These are phyloP conservation scores for Caenorhabditis sinica DNA, from an alignment of 2,888 invertebrate genomes.

Conservation along the genomic window DNA sequence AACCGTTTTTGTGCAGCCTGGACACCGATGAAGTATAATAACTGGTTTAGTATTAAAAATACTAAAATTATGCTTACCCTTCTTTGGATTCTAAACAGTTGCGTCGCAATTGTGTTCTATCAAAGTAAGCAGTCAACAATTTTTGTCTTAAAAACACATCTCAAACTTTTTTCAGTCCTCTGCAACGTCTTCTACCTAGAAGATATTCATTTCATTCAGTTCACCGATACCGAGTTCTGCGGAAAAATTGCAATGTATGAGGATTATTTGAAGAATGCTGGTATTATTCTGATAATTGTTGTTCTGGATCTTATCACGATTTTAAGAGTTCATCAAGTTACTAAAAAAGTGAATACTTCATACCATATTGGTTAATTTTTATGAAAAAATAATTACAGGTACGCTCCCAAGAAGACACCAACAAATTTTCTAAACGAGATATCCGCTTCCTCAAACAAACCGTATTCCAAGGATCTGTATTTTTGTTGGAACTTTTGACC, in stretches of 20 bases:
- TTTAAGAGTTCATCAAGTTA: no score
- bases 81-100: slow-evolving; percentile 34
- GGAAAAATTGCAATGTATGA: slow-evolving; percentile 60
- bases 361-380: no score
- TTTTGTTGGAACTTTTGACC: no score
- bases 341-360: slow-evolving; percentile 7
- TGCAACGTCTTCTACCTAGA: slow-evolving; percentile 61
- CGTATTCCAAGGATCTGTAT: no score
- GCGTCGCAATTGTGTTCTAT: slow-evolving; percentile 53
- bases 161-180: no score
- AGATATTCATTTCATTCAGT: slow-evolving; percentile 58
- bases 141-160: no score
- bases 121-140: no score
- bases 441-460: slow-evolving; percentile 5
- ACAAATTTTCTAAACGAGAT: background rate
- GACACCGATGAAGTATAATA: background rate
- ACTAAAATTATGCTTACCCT: background rate
- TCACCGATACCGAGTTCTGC: slow-evolving; percentile 51
- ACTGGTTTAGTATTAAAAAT: background rate
- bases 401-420: background rate
- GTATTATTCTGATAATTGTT: no score
- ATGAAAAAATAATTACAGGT: no score
- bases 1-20: slow-evolving; percentile 60
- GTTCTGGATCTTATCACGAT: no score
- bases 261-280: slow-evolving; percentile 59